Evolutionary conservation across 2,797 vertebrate species (phyloP).

Genomic region (Dromococcyx pavoninus): DNA sequence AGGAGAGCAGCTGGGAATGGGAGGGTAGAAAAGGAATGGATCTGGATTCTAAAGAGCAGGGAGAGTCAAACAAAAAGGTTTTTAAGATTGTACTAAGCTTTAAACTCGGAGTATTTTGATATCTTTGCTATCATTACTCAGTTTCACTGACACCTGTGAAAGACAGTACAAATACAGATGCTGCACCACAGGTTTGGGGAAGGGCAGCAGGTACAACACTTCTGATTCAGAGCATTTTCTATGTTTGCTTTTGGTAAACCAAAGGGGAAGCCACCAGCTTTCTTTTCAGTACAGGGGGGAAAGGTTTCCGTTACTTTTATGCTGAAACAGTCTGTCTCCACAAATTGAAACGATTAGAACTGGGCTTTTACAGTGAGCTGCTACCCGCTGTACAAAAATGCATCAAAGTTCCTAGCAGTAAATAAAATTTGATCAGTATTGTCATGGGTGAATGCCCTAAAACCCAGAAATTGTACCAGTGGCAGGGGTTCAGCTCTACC

Average conservation of each 20-base stretch:
- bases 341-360: not conserved
- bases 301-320: not conserved
- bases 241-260: not conserved
- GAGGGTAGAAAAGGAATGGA: not conserved
- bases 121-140: not conserved
- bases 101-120: not conserved
- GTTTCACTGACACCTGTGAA: not conserved
- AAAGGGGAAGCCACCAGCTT: not conserved
- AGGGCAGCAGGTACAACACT: not conserved
- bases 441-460: not conserved
- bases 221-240: not conserved
- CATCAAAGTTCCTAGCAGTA: not conserved
- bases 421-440: not conserved
- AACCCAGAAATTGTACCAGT: not conserved
- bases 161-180: not conserved
- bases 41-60: not conserved
- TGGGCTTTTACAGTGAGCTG: not conserved
- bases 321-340: not conserved
- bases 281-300: no score
- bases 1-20: not conserved
- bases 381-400: not conserved
- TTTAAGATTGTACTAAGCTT: not conserved
- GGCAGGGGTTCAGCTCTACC: not conserved
- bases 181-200: accelerated
- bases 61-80: not conserved